Percentiles rank a stretch among this genome's conserved stretches.
These are phyloP conservation scores for Pachymerium ferrugineum DNA, from an alignment of 2,888 invertebrate genomes.

Conservation along the genomic window DNA sequence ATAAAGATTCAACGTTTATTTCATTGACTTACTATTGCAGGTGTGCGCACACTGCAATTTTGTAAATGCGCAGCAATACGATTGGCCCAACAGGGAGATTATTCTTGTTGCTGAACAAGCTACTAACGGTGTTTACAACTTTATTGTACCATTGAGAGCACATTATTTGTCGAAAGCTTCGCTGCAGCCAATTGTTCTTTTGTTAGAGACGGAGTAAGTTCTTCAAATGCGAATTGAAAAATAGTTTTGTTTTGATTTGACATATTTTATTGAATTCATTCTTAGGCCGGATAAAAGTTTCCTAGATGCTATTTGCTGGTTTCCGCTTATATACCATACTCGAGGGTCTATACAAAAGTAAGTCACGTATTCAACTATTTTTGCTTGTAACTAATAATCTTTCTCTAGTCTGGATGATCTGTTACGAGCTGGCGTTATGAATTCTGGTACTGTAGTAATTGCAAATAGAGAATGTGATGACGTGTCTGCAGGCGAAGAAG, in stretches of 20 bases:
- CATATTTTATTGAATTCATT: neutral
- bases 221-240: neutral
- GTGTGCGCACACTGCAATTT: slow-evolving; percentile 90
- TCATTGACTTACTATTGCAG: slow-evolving; percentile 49
- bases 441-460: slow-evolving; percentile 90
- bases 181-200: slow-evolving; percentile 88
- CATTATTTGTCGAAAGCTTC: slow-evolving; percentile 88
- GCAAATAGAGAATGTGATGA: slow-evolving; percentile 74
- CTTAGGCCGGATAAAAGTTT: slow-evolving; percentile 79
- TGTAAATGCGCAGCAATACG: slow-evolving; percentile 82
- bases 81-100: slow-evolving; percentile 95
- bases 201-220: slow-evolving; percentile 66
- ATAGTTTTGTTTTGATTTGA: neutral
- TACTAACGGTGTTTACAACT: slow-evolving; percentile 96
- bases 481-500: slow-evolving; percentile 83
- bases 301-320: slow-evolving; percentile 90
- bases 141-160: slow-evolving; percentile 92
- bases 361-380: neutral
- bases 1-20: slow-evolving; percentile 37
- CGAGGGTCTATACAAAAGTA: slow-evolving; percentile 90
- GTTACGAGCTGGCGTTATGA: slow-evolving; percentile 85
- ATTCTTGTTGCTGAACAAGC: slow-evolving; percentile 95
- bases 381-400: too few relatives aligned
- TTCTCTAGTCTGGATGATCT: slow-evolving; percentile 79
- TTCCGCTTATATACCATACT: slow-evolving; percentile 99